Evolutionary conservation across 2,888 invertebrate species (phyloP), one percentile per base, ranked within the genome.

Genomic region (Drosophila stalkeri): DNA sequence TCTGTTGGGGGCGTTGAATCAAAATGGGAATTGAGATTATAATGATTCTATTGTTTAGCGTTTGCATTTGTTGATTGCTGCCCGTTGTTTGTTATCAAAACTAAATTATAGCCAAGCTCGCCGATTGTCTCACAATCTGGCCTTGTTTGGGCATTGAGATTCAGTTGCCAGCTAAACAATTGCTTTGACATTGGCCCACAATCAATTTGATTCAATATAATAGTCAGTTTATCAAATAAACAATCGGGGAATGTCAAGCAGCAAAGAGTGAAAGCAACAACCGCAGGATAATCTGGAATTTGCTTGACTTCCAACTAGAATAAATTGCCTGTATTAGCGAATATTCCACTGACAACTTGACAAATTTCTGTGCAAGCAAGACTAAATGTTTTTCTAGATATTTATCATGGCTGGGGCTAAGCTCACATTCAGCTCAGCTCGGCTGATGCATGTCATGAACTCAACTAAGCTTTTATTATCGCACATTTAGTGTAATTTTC

Each of bases 41-140:
- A 80, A 80, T 77, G 72, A 75, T 65, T 78, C 80, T 65, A 82
- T 86, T 89, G 86, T 84, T 77, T 69, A n/a, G 27, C 27, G 16
- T 16, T 41, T n/a, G 41, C 71, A 62, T 68, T 81, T 81, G 65
- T 68, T 62, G 73, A 54, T 52, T 27, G 54, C 23, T 20, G 37
- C 0, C n/a, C 18, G 47, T 47, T 27, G 33, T 2, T 18, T 33
- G 43, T 44, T 61, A 72, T 78, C 59, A 59, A 67, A 74, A 70
- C 57, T 76, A 60, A 64, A 65, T 62, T 72, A 67, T 57, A 67
- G 51, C 73, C 33, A 23, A 52, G 37, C 54, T 64, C 39, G 37
- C 16, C 44, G 27, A 20, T 54, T 69, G 39, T 72, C 33, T 55
- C 41, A 12, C 39, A 23, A 16, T 27, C 43, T 54, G 66, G 37